Evolutionary conservation across 2,797 vertebrate species (phyloP).

Genomic region (Cercopithecus hamlyni): DNA sequence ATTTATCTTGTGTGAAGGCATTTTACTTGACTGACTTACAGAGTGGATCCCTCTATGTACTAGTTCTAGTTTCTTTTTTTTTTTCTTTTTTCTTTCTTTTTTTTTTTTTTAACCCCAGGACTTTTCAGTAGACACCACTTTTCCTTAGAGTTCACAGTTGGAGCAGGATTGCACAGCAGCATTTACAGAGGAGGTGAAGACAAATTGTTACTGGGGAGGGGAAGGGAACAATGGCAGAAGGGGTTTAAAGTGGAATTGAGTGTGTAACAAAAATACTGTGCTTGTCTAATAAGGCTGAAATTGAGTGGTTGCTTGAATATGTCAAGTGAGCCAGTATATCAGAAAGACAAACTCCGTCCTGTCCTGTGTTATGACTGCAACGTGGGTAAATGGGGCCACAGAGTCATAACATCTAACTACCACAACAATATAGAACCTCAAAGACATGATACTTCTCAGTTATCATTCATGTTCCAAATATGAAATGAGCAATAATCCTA

Average conservation of each 20-base stretch:
- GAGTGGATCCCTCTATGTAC: neutral
- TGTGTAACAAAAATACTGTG: neutral
- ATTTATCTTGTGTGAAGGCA: neutral
- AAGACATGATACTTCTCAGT: neutral
- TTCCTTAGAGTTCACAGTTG: neutral
- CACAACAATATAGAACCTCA: neutral
- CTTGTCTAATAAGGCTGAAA: neutral
- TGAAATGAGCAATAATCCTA: neutral
- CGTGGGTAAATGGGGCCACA: neutral
- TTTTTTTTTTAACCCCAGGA: neutral
- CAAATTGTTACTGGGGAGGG: neutral
- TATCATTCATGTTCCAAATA: neutral
- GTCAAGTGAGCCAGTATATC: neutral
- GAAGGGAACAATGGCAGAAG: neutral
- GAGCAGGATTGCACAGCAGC: neutral
- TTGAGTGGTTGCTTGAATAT: neutral
- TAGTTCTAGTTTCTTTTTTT: neutral
- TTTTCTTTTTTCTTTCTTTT: neutral
- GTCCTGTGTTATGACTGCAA: neutral
- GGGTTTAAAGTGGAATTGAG: neutral
- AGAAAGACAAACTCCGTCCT: constrained; percentile 29
- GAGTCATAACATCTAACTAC: neutral
- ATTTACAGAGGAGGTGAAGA: neutral
- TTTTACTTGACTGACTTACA: neutral
- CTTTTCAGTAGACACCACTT: neutral